These are phyloP conservation scores for Parnassius apollo DNA, from an alignment of 2,888 invertebrate species.

Conservation along the genomic window DNA sequence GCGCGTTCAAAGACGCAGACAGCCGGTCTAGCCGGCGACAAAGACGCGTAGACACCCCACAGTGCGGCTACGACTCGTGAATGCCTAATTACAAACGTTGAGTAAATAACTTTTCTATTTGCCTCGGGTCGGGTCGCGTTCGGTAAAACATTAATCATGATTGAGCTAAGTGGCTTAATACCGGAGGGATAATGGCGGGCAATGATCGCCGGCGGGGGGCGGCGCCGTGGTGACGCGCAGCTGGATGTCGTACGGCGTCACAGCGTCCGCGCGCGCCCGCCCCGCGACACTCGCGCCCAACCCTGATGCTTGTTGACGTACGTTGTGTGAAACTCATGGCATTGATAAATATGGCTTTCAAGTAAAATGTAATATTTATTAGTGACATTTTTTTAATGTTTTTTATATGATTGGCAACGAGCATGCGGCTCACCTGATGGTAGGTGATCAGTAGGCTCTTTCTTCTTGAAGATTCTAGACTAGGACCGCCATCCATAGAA, in stretches of 20 bases:
- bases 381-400: no score
- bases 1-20: slow-evolving; percentile 55
- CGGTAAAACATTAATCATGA: slow-evolving; percentile 81
- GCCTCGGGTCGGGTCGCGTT: slow-evolving; percentile 71
- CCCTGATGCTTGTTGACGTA: slow-evolving; percentile 28
- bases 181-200: slow-evolving; percentile 77
- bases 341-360: slow-evolving; percentile 3
- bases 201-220: slow-evolving; percentile 76
- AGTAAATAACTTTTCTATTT: slow-evolving; percentile 81
- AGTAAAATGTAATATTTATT: neutral
- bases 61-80: slow-evolving; percentile 71
- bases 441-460: no score
- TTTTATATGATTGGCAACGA: no score
- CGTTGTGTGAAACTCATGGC: slow-evolving; percentile 10
- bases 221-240: slow-evolving; percentile 68
- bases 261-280: slow-evolving; percentile 40
- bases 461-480: no score
- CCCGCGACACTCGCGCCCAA: slow-evolving; percentile 31
- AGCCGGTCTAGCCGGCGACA: slow-evolving; percentile 66
- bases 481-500: no score
- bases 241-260: slow-evolving; percentile 49
- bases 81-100: slow-evolving; percentile 76
- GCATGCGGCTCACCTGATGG: no score
- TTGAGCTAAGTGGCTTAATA: slow-evolving; percentile 82
- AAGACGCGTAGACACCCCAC: slow-evolving; percentile 66